These are phyloP conservation scores for Leptarthrus brevirostris DNA, from an alignment of 2,888 invertebrate species.

Conservation along the genomic window DNA sequence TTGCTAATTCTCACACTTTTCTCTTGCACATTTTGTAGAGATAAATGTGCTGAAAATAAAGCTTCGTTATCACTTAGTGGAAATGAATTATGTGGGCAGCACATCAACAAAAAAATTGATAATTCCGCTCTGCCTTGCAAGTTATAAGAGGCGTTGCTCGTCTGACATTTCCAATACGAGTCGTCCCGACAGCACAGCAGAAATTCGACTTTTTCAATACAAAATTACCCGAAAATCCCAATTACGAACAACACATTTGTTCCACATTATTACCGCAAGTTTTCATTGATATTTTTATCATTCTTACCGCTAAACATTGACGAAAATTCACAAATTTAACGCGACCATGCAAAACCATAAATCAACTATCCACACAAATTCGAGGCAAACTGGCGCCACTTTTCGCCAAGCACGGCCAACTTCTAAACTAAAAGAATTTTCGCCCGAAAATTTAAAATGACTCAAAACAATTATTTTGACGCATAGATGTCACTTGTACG, in stretches of 20 bases:
- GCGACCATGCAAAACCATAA: conserved; percentile 36
- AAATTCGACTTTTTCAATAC: conserved; percentile 5
- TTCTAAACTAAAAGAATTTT: conserved; percentile 25
- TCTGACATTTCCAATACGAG: conserved; percentile 5
- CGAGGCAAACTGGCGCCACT: not conserved
- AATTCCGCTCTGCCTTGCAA: conserved; percentile 8
- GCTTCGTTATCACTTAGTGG: conserved; percentile 6
- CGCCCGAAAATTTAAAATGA: conserved; percentile 16
- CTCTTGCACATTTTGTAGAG: conserved; percentile 16
- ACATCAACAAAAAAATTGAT: conserved; percentile 34
- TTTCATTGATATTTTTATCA: conserved; percentile 21
- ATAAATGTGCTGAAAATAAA: not conserved
- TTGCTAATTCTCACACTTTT: conserved; percentile 21
- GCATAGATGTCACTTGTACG: conserved; percentile 1
- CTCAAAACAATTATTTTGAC: not conserved
- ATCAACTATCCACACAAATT: conserved; percentile 20
- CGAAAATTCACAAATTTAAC: conserved; percentile 47
- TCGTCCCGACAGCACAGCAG: not conserved
- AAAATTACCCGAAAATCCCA: conserved; percentile 5
- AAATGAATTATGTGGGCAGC: conserved; percentile 15
- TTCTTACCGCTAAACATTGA: conserved; percentile 51
- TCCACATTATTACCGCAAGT: not conserved
- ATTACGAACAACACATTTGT: not conserved
- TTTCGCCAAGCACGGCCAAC: conserved; percentile 19
- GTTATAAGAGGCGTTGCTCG: conserved; percentile 32